Percentiles rank a stretch among this genome's conserved stretches.
Conservation (phyloP, 2,113 vertebrate species). For the Psilopogon haemacephalus region DNA sequence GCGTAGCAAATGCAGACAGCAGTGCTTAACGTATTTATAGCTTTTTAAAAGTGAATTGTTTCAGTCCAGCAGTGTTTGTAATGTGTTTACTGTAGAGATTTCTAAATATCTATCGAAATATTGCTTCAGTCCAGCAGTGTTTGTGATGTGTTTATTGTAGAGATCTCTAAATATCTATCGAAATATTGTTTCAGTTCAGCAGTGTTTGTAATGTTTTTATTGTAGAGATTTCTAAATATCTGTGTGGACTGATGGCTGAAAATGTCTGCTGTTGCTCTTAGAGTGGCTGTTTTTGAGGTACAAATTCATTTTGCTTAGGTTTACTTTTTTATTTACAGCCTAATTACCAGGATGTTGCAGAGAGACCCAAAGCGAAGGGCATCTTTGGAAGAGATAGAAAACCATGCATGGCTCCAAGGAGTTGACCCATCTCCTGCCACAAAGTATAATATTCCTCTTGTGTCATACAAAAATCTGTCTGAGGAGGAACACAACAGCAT, state of each 20-base stretch:
- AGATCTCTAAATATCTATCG: no score
- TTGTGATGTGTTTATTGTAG: background rate
- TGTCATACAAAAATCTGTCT: conserved; percentile 94
- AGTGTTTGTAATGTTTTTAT: background rate
- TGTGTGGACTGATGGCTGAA: background rate
- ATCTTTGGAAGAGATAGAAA: conserved; percentile 93
- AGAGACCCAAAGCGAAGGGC: conserved; percentile 93
- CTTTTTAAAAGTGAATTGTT: background rate
- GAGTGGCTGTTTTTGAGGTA: background rate
- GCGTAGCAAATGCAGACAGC: background rate
- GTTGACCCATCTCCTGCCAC: conserved; percentile 97
- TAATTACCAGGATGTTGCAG: conserved; percentile 97
- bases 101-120: background rate
- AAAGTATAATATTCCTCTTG: conserved; percentile 93
- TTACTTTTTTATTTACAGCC: conserved; percentile 73
- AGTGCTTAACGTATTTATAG: background rate
- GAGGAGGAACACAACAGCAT: conserved; percentile 98
- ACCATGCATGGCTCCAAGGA: conserved; percentile 93
- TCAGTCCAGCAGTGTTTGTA: background rate
- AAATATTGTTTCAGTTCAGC: background rate
- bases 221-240: background rate
- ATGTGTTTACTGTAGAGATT: background rate
- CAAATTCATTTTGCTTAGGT: background rate
- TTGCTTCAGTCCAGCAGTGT: background rate
- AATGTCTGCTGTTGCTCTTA: background rate